Percentiles rank a stretch among this genome's conserved stretches.
Conservation (phyloP, 2,113 vertebrate genomes). For the Brachionichthys hirsutus region DNA sequence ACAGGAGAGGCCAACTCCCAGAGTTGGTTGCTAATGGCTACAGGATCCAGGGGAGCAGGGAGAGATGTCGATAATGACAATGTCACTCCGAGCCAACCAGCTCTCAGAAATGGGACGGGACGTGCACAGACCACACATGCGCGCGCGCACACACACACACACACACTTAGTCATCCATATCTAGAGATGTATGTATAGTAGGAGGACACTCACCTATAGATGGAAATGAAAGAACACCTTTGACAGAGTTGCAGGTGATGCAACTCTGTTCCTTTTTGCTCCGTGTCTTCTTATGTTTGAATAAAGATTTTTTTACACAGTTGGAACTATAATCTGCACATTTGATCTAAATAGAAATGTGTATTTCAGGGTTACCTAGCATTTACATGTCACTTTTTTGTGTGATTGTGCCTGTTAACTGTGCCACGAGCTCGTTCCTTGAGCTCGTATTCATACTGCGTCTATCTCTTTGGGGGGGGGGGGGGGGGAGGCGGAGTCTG, state of each 20-base stretch:
- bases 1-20: slow-evolving; percentile 64
- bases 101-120: slow-evolving; percentile 50
- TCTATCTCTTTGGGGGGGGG: neutral
- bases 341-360: slow-evolving; percentile 1
- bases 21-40: slow-evolving; percentile 80
- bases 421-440: neutral
- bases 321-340: neutral
- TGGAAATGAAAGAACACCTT: slow-evolving; percentile 58
- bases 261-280: slow-evolving; percentile 27
- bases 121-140: slow-evolving; percentile 19
- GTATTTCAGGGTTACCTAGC: slow-evolving; percentile 6
- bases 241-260: slow-evolving; percentile 44
- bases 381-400: neutral
- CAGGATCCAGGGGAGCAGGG: slow-evolving; percentile 69
- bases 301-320: slow-evolving; percentile 3
- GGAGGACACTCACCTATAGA: neutral
- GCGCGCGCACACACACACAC: slow-evolving; percentile 5
- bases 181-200: too few relatives aligned
- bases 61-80: slow-evolving; percentile 72
- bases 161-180: slow-evolving; percentile 2
- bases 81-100: slow-evolving; percentile 70
- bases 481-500: too few relatives aligned
- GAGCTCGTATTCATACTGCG: neutral
- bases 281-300: slow-evolving; percentile 21
- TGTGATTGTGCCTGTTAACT: neutral